phyloP scores from a whole-genome alignment of 2,797 vertebrate species.

The Falco cherrug region DNA sequence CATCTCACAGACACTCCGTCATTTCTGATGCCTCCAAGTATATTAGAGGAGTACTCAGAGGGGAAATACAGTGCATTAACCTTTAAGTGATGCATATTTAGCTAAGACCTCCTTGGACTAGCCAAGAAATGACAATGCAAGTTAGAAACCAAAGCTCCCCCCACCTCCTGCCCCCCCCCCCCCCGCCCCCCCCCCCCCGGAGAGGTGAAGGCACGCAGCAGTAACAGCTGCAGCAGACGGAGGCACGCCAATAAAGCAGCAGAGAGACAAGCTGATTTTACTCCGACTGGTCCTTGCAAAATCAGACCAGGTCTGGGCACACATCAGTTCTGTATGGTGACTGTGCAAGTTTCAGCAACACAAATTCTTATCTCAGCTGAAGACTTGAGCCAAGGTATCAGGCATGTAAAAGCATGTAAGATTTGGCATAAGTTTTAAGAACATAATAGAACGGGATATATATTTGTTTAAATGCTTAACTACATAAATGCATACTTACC shows the following conservation, averaged over 20 bases:
- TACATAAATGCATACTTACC: neutral
- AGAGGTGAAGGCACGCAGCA: neutral
- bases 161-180: neutral
- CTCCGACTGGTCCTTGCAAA: neutral
- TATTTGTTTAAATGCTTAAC: constrained; percentile 1
- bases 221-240: neutral
- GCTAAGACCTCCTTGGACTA: neutral
- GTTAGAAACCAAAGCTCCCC: neutral
- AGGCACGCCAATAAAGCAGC: neutral
- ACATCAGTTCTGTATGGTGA: neutral
- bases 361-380: neutral
- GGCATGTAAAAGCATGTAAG: neutral
- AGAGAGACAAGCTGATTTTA: neutral
- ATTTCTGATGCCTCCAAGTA: neutral
- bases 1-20: neutral
- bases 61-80: neutral
- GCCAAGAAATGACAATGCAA: neutral
- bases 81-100: neutral
- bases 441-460: neutral
- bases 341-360: constrained; percentile 15
- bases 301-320: neutral
- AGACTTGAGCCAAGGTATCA: neutral
- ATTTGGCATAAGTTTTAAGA: neutral
- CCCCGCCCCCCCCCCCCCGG: no score
- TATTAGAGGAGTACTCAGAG: neutral